Conservation (phyloP, 2,797 vertebrate species). For the Chaunax sp. region DNA sequence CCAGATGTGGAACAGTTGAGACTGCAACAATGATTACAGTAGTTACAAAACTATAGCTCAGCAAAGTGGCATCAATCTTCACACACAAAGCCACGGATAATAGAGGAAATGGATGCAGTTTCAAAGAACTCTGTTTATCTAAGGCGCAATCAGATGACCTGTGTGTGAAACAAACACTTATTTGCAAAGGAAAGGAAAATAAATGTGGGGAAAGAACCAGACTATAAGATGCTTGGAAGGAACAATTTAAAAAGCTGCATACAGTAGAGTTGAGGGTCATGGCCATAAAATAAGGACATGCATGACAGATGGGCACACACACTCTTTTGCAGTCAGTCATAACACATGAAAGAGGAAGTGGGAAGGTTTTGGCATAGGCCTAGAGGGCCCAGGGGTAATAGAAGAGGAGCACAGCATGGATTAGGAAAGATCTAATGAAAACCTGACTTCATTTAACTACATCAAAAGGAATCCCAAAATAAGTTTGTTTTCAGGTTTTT, state of each 20-base stretch:
- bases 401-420: constrained; percentile 46
- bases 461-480: constrained; percentile 59
- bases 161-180: constrained; percentile 62
- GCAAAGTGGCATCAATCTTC: constrained; percentile 41
- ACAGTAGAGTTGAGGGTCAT: constrained; percentile 33
- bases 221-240: constrained; percentile 43
- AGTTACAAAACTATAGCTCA: constrained; percentile 34
- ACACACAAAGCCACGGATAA: constrained; percentile 50
- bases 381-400: constrained; percentile 39
- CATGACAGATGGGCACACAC: constrained; percentile 58
- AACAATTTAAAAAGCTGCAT: constrained; percentile 31
- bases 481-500: constrained; percentile 62
- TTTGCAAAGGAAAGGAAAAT: constrained; percentile 60
- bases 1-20: constrained; percentile 47
- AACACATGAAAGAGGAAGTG: constrained; percentile 63
- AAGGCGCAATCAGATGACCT: constrained; percentile 47
- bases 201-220: constrained; percentile 47
- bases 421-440: constrained; percentile 21
- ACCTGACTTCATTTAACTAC: constrained; percentile 48
- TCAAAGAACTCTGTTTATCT: constrained; percentile 48
- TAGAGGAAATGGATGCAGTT: constrained; percentile 50
- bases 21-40: constrained; percentile 49
- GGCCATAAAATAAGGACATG: constrained; percentile 46
- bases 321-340: constrained; percentile 71
- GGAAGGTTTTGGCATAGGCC: constrained; percentile 42